Percentiles rank a stretch among this genome's conserved stretches.
Conservation (phyloP, 2,113 vertebrate genomes). For the Oncorhynchus nerka region DNA sequence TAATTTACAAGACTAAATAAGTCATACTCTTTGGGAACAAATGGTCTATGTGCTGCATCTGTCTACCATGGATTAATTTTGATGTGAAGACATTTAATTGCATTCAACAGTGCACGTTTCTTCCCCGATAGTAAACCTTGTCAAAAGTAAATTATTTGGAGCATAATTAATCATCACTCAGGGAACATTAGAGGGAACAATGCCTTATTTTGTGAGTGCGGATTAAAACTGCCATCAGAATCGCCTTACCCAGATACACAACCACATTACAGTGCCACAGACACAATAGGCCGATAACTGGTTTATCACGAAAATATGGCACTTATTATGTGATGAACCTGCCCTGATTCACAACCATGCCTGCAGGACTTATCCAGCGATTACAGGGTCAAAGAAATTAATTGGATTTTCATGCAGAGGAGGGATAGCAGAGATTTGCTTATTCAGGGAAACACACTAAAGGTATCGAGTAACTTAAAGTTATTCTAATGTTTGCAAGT, state of each 20-base stretch:
- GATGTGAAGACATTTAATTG: neutral
- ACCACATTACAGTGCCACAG: neutral
- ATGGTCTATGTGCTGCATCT: neutral
- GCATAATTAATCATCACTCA: neutral
- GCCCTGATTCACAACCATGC: neutral
- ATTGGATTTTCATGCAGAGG: constrained; percentile 14
- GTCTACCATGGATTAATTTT: neutral
- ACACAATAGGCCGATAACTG: constrained; percentile 10
- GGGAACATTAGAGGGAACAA: neutral
- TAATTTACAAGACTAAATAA: neutral
- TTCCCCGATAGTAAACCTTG: neutral
- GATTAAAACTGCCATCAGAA: constrained; percentile 2
- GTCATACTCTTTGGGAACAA: neutral
- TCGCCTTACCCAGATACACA: neutral
- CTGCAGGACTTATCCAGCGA: constrained; percentile 3
- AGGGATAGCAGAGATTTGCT: constrained; percentile 4
- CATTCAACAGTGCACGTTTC: neutral
- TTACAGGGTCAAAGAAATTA: constrained; percentile 4
- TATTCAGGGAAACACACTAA: neutral
- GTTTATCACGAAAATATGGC: constrained; percentile 13
- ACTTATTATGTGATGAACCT: constrained; percentile 7
- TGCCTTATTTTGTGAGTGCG: neutral
- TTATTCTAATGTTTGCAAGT: no score
- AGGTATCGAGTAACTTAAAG: neutral
- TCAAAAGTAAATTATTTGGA: neutral